phyloP scores from a whole-genome alignment of 2,113 vertebrate genomes.

The Anoplopoma fimbria region DNA sequence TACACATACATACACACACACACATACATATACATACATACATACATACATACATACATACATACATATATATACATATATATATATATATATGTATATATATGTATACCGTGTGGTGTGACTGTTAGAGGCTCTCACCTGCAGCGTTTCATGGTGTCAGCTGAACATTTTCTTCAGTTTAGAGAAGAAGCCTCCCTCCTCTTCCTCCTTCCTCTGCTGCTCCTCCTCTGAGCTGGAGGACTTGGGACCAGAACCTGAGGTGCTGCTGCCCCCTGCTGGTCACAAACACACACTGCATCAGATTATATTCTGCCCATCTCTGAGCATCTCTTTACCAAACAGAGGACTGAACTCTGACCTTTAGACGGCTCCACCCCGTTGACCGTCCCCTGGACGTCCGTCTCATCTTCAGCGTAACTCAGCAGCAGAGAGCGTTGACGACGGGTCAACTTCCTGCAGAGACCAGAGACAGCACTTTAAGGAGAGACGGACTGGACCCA shows the following conservation, averaged over 20 bases:
- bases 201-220: slow-evolving; percentile 43
- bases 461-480: neutral
- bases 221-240: slow-evolving; percentile 45
- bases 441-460: slow-evolving; percentile 87
- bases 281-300: slow-evolving; percentile 49
- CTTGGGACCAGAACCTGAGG: slow-evolving; percentile 22
- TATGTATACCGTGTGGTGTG: neutral
- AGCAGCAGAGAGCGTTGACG: slow-evolving; percentile 90
- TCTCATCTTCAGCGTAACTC: slow-evolving; percentile 93
- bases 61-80: no score
- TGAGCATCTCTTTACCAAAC: neutral
- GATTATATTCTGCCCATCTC: neutral
- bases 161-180: slow-evolving; percentile 82
- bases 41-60: no score
- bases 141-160: slow-evolving; percentile 44
- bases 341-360: slow-evolving; percentile 39
- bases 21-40: no score
- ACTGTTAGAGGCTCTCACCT: slow-evolving; percentile 55
- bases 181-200: slow-evolving; percentile 78
- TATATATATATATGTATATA: no score
- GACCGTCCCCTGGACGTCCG: slow-evolving; percentile 89
- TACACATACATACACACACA: no score
- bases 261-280: slow-evolving; percentile 70
- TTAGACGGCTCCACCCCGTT: slow-evolving; percentile 78
- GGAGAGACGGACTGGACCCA: no score